phyloP scores from a whole-genome alignment of 2,797 vertebrate species.

The Pygocentrus nattereri region DNA sequence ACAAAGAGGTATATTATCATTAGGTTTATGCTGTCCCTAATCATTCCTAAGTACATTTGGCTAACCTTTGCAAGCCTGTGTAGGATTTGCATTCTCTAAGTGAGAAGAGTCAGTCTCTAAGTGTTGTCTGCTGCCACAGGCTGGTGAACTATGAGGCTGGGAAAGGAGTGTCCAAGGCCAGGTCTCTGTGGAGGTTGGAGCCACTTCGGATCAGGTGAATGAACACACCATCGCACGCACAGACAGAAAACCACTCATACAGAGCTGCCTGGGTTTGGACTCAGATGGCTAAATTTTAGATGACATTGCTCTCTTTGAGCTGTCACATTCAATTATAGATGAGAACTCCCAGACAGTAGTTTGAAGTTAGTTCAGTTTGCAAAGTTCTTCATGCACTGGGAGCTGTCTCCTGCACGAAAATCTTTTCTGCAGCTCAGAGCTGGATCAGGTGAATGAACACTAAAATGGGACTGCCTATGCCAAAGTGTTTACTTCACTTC shows the following conservation, averaged over 20 bases:
- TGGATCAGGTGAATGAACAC: too few species aligned
- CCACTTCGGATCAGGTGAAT: constrained; percentile 96
- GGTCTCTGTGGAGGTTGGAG: constrained; percentile 97
- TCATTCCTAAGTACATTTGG: neutral
- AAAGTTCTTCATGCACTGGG: neutral
- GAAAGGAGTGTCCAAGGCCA: constrained; percentile 89
- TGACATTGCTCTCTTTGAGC: constrained; percentile 35
- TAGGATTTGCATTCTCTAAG: neutral
- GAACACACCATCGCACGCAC: neutral
- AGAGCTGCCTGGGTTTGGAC: neutral
- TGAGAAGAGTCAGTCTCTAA: neutral
- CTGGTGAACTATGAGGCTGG: constrained; percentile 94
- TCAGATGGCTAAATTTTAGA: constrained; percentile 47
- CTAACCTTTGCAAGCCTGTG: neutral
- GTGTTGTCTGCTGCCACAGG: constrained; percentile 75
- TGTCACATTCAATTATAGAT: constrained; percentile 48
- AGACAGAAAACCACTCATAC: neutral
- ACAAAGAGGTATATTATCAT: too few species aligned
- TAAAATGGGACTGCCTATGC: neutral
- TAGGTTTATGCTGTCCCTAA: neutral
- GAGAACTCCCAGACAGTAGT: constrained; percentile 28
- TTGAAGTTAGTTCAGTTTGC: constrained; percentile 22
- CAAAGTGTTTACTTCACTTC: neutral
- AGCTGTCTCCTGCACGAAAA: too few species aligned
- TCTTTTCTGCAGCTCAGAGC: neutral